These are phyloP conservation scores for Oryzias dopingdopingensis DNA, from an alignment of 2,797 vertebrate genomes.

Conservation along the genomic window DNA sequence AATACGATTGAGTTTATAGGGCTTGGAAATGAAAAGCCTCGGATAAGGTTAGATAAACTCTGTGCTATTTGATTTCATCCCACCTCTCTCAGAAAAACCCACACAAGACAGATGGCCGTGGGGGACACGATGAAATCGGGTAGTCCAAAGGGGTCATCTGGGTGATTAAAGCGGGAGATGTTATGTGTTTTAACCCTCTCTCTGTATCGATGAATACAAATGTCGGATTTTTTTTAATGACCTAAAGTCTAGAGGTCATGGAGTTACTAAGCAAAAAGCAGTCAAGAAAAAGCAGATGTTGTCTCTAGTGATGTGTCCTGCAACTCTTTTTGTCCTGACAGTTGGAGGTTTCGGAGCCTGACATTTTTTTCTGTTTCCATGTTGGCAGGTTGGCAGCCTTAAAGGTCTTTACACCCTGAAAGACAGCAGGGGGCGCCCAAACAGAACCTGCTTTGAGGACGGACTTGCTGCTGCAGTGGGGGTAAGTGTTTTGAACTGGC, in stretches of 20 bases:
- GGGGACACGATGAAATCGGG: slow-evolving; percentile 54
- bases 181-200: slow-evolving; percentile 36
- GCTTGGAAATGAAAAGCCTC: slow-evolving; percentile 94
- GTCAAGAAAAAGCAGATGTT: neutral
- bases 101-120: slow-evolving; percentile 64
- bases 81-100: slow-evolving; percentile 60
- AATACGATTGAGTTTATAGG: slow-evolving; percentile 97
- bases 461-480: slow-evolving; percentile 38
- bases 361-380: slow-evolving; percentile 30
- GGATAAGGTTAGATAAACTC: slow-evolving; percentile 95
- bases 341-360: slow-evolving; percentile 5
- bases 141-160: slow-evolving; percentile 46
- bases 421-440: slow-evolving; percentile 61
- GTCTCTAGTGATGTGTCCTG: neutral
- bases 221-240: neutral
- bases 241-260: neutral
- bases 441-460: slow-evolving; percentile 56
- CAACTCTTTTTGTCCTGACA: neutral
- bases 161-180: slow-evolving; percentile 49
- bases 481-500: slow-evolving; percentile 53
- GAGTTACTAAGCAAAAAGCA: slow-evolving; percentile 1
- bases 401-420: slow-evolving; percentile 54
- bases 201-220: slow-evolving; percentile 25
- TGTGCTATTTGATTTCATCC: slow-evolving; percentile 74
- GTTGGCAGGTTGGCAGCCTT: slow-evolving; percentile 64